Evolutionary conservation across 2,888 invertebrate species (phyloP), one percentile per base, ranked within the genome.

Genomic region (Drosophila niveifrons): DNA sequence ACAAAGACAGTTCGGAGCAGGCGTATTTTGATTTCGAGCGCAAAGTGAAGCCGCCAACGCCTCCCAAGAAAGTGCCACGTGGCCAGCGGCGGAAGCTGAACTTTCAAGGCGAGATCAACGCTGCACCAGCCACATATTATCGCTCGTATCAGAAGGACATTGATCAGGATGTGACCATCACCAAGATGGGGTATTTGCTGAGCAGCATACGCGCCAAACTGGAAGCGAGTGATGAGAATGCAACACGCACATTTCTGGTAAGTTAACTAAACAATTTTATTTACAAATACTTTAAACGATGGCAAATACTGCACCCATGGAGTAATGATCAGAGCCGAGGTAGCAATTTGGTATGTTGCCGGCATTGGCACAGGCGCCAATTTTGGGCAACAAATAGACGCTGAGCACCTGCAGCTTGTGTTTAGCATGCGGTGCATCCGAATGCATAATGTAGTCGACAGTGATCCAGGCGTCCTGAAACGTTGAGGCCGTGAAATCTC

Each of bases 371-470:
- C 96, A 95, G 77, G 97, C 94, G 0, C 90, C 75, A 0, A 92
- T 91, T 0, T 95, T 94, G 2, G 97, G 96, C 67, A 98, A 92
- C 10, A 94, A 93, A 65, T 96, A 95, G 2, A 95, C 93, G 91
- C 81, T 94, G 93, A 48, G 96, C 88, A 78, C 63, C 46, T 77
- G 63, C 10, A 82, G 76, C 34, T 72, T 72, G 9, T 88, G 89
- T 63, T 91, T 82, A 52, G 95, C 95, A 1, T 66, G 47, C 0
- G 64, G 51, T n/a, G 72, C 55, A 0, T 64, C 52, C 0, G 91
- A 89, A 80, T 96, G 97, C 91, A 98, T 97, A 69, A 99, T 97
- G 90, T 98, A 98, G 93, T 99, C 98, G 0, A 98, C 98, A 0
- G 95, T 96, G 57, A 95, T 92, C 96, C 96, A 96, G 48, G 92